Evolutionary conservation across 92 coral and sea anemone species (phyloP).

Genomic region (Plumapathes pennacea): DNA sequence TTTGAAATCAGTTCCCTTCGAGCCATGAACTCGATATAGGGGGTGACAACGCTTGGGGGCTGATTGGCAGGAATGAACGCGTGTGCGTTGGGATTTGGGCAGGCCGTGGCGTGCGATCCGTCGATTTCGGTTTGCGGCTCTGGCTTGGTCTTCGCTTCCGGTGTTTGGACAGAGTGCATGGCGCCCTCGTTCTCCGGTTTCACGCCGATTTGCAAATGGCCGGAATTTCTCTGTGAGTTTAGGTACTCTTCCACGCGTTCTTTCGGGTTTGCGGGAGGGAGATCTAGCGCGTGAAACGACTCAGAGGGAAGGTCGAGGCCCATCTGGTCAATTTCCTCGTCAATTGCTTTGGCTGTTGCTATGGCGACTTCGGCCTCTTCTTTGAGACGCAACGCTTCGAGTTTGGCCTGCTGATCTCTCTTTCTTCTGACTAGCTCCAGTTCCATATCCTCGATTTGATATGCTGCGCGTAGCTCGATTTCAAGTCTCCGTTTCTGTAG

Average conservation of each 20-base stretch:
- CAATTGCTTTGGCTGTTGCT: slow-evolving; percentile 34
- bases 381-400: slow-evolving; percentile 34
- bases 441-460: slow-evolving; percentile 39
- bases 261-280: slow-evolving; percentile 5
- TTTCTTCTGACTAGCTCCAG: slow-evolving; percentile 34
- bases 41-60: slow-evolving; percentile 4
- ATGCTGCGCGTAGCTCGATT: slow-evolving; percentile 37
- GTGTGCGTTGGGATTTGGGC: too few relatives aligned
- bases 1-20: slow-evolving; percentile 39
- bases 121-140: slow-evolving; percentile 1
- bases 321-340: slow-evolving; percentile 19
- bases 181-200: too few relatives aligned
- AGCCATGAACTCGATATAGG: slow-evolving; percentile 42
- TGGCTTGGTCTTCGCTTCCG: background rate
- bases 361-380: slow-evolving; percentile 52
- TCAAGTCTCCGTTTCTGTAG: slow-evolving; percentile 24
- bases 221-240: too few relatives aligned
- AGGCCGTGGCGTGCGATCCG: too few relatives aligned
- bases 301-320: background rate
- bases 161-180: background rate
- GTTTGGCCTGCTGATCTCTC: slow-evolving; percentile 28
- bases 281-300: slow-evolving; percentile 1
- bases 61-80: slow-evolving; percentile 7
- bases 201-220: too few relatives aligned
- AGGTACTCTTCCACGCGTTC: slow-evolving; percentile 40